Percentiles rank a stretch among this genome's conserved stretches.
Evolutionary conservation across 2,888 invertebrate genomes (phyloP).

Genomic region (Tetragnatha montana): DNA sequence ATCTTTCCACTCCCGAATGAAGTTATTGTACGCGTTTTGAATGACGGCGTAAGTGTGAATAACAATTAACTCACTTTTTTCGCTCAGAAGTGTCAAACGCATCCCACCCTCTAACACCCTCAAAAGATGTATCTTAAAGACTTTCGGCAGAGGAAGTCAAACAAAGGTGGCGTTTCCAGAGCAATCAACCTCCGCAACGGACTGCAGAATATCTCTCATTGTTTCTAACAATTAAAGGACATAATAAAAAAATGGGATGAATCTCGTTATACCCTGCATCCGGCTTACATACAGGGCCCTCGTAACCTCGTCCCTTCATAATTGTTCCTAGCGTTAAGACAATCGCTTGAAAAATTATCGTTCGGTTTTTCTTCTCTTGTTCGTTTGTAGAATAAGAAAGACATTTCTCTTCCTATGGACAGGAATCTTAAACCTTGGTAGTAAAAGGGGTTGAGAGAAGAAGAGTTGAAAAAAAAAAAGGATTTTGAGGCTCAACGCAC

Average conservation of each 20-base stretch:
- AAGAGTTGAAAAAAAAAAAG: not conserved
- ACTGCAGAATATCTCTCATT: conserved; percentile 12
- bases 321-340: conserved; percentile 32
- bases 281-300: conserved; percentile 30
- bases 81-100: not conserved
- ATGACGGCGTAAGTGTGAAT: not conserved
- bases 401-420: not conserved
- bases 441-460: not conserved
- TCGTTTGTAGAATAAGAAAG: not conserved
- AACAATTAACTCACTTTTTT: conserved; percentile 6
- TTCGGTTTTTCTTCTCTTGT: not conserved
- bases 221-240: conserved; percentile 40
- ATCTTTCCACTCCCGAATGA: not conserved
- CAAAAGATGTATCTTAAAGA: not conserved
- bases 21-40: not conserved
- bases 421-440: not conserved
- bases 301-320: not conserved
- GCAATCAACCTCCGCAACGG: conserved; percentile 19
- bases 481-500: not conserved
- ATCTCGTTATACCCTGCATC: conserved; percentile 10
- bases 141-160: not conserved
- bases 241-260: not conserved
- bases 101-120: not conserved
- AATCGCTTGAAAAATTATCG: conserved; percentile 29
- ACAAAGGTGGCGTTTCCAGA: not conserved